These are phyloP conservation scores for Telenomus remus DNA, from an alignment of 1,140 invertebrate species.

Conservation along the genomic window DNA sequence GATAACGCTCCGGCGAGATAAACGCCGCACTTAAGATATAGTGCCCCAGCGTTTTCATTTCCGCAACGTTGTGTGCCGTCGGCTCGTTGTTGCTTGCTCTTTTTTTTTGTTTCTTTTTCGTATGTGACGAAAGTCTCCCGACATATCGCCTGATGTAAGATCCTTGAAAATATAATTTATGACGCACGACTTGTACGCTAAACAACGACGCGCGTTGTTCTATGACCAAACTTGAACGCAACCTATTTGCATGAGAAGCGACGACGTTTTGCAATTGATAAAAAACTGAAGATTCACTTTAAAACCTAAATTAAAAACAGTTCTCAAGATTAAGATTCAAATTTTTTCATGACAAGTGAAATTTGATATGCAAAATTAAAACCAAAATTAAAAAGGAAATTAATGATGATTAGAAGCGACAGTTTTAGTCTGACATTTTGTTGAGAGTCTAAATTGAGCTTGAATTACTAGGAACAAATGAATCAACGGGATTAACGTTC, in stretches of 20 bases:
- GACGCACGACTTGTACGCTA: constrained; percentile 10
- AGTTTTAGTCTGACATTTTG: too few relatives aligned
- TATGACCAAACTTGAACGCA: constrained; percentile 10
- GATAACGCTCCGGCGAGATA: constrained; percentile 34
- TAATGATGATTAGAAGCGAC: too few relatives aligned
- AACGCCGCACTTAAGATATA: constrained; percentile 15
- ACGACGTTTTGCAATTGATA: too few relatives aligned
- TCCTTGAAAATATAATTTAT: constrained; percentile 28
- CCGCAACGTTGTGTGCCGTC: constrained; percentile 4
- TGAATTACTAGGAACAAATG: too few relatives aligned
- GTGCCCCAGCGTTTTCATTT: constrained; percentile 32
- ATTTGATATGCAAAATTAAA: too few relatives aligned
- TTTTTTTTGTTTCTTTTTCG: constrained; percentile 10
- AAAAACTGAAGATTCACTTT: too few relatives aligned
- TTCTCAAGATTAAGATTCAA: too few relatives aligned
- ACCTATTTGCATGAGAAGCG: constrained; percentile 7
- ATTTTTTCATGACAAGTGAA: too few relatives aligned
- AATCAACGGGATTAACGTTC: too few relatives aligned
- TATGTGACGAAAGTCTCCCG: constrained; percentile 26
- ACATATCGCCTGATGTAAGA: constrained; percentile 11
- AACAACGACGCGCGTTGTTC: constrained; percentile 20
- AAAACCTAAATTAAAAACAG: too few relatives aligned
- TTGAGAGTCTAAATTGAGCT: too few relatives aligned
- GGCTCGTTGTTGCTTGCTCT: neutral
- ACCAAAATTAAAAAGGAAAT: too few relatives aligned